Percentiles rank a stretch among this genome's conserved stretches.
phyloP scores from a whole-genome alignment of 2,888 invertebrate species.

The Oscheius sp. region DNA sequence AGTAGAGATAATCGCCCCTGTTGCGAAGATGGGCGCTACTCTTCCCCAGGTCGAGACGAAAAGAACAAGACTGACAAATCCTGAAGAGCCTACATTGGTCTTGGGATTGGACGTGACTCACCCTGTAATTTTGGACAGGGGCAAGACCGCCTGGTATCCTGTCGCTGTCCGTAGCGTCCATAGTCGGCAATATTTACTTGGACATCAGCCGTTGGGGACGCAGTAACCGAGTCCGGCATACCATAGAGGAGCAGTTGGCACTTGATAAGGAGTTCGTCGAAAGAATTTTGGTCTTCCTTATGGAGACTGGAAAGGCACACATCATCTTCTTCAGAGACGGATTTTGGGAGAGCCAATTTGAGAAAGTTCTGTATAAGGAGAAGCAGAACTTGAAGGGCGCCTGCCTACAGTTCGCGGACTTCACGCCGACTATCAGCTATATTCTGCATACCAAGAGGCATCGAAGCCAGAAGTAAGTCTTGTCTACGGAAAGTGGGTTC shows the following conservation, averaged over 20 bases:
- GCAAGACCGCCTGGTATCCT: conserved; percentile 52
- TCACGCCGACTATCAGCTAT: conserved; percentile 41
- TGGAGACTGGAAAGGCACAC: conserved; percentile 25
- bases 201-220: conserved; percentile 57
- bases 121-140: conserved; percentile 82
- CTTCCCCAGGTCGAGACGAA: conserved; percentile 19
- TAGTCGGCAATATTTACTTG: conserved; percentile 73
- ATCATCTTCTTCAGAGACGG: conserved; percentile 47
- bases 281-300: conserved; percentile 16
- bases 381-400: conserved; percentile 6
- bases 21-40: conserved; percentile 42
- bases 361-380: conserved; percentile 41
- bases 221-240: neutral
- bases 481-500: too few relatives aligned
- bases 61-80: conserved; percentile 39
- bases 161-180: conserved; percentile 76
- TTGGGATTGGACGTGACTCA: conserved; percentile 92
- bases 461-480: conserved; percentile 16
- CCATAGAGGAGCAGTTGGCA: neutral
- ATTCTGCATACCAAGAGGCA: conserved; percentile 45
- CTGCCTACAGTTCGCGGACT: conserved; percentile 1
- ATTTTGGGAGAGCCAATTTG: conserved; percentile 42
- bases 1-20: neutral
- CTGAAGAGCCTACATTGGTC: conserved; percentile 79
- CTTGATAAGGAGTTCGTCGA: neutral